Evolutionary conservation across 2,797 vertebrate genomes (phyloP).

Genomic region (Acanthurus lineatus): DNA sequence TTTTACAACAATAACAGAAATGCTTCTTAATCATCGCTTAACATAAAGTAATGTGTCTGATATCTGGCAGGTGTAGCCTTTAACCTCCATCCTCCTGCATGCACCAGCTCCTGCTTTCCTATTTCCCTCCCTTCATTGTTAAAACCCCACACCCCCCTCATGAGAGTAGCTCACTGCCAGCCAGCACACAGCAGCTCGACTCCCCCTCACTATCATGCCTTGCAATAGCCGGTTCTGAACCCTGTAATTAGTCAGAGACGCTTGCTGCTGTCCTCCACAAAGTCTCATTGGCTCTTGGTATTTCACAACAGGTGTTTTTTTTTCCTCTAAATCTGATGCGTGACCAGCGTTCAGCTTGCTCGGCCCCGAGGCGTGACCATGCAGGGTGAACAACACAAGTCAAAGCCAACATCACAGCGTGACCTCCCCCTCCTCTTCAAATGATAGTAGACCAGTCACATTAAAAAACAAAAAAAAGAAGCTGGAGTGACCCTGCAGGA

Average conservation of each 20-base stretch:
- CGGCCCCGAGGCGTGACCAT: slow-evolving; percentile 33
- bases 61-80: not conserved
- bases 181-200: slow-evolving; percentile 32
- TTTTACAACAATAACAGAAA: not conserved
- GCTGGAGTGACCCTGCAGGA: not conserved
- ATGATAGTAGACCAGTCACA: slow-evolving; percentile 3
- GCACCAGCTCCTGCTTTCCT: not conserved
- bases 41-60: not conserved
- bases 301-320: slow-evolving; percentile 62
- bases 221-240: slow-evolving; percentile 43
- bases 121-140: not conserved
- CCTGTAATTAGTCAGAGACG: slow-evolving; percentile 56
- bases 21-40: not conserved
- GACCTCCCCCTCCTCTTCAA: slow-evolving; percentile 8
- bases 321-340: slow-evolving; percentile 39
- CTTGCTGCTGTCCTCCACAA: slow-evolving; percentile 39
- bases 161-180: slow-evolving; percentile 38
- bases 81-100: not conserved
- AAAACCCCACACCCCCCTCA: slow-evolving; percentile 10
- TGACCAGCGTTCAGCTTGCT: slow-evolving; percentile 53
- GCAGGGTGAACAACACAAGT: slow-evolving; percentile 17
- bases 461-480: not conserved
- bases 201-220: slow-evolving; percentile 50
- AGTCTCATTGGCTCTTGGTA: slow-evolving; percentile 9
- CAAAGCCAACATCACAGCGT: slow-evolving; percentile 21